These are phyloP conservation scores for Ambastaia sidthimunki DNA, from an alignment of 2,797 vertebrate species.

Conservation along the genomic window DNA sequence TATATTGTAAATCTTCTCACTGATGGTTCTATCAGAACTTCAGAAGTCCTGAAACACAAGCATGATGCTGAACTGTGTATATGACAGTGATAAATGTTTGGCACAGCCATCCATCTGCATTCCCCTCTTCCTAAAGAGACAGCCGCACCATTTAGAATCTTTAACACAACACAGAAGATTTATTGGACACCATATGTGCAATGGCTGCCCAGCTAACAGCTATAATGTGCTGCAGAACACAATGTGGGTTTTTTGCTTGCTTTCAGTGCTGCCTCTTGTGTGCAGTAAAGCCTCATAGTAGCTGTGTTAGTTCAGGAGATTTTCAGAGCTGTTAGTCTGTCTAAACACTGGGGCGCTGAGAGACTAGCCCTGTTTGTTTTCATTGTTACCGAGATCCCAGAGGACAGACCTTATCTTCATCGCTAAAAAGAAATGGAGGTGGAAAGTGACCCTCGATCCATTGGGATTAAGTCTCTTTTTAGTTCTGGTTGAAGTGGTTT, in stretches of 20 bases:
- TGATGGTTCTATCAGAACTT: constrained; percentile 26
- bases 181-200: constrained; percentile 65
- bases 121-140: constrained; percentile 71
- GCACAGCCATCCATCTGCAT: constrained; percentile 66
- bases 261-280: neutral
- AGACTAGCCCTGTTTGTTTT: constrained; percentile 52
- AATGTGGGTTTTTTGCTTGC: constrained; percentile 59
- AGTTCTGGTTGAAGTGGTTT: neutral
- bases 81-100: constrained; percentile 51
- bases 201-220: constrained; percentile 47
- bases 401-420: constrained; percentile 32
- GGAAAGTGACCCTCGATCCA: neutral
- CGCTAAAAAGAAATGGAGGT: constrained; percentile 31
- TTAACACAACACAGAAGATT: constrained; percentile 67
- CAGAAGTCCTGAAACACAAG: constrained; percentile 61
- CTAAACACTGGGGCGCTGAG: constrained; percentile 45
- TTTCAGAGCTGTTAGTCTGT: constrained; percentile 40
- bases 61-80: constrained; percentile 65
- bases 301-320: constrained; percentile 48
- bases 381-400: constrained; percentile 42
- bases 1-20: neutral
- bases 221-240: constrained; percentile 47
- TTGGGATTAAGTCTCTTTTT: neutral
- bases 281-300: constrained; percentile 38
- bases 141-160: constrained; percentile 70